Conservation (phyloP, 2,888 invertebrate genomes). For the Papilio protenor region DNA sequence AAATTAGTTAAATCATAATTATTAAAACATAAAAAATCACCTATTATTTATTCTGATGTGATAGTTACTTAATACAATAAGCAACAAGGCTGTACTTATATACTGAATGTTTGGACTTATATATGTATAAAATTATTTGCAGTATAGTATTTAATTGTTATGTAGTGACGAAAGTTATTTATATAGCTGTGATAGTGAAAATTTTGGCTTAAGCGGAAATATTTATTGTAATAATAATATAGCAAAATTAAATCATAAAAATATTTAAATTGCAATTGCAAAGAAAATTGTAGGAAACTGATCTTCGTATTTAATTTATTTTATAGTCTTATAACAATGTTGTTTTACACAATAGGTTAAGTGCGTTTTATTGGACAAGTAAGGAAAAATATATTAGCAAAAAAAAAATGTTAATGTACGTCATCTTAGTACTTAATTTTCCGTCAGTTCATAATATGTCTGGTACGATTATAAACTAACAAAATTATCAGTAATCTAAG, state of each 20-base stretch:
- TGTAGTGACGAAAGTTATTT: not conserved
- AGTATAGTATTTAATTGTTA: not conserved
- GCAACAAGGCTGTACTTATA: not conserved
- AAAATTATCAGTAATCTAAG: no score
- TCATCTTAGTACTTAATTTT: no score
- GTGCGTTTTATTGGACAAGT: no score
- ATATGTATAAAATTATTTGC: not conserved
- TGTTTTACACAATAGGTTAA: no score
- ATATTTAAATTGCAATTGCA: not conserved
- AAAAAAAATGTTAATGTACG: no score
- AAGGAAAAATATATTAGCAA: no score
- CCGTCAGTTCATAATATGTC: no score
- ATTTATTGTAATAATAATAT: not conserved
- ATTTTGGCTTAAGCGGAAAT: not conserved
- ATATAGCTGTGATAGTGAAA: not conserved
- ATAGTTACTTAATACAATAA: constrained; percentile 10
- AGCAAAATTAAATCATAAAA: not conserved
- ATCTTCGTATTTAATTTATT: not conserved
- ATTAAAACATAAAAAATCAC: not conserved
- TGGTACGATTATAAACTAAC: no score
- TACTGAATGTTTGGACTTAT: not conserved
- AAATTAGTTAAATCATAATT: not conserved
- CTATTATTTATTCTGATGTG: constrained; percentile 5
- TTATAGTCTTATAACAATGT: not conserved
- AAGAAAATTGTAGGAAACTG: not conserved